phyloP scores from a whole-genome alignment of 2,888 invertebrate species.

The Dichetophora obliterata region DNA sequence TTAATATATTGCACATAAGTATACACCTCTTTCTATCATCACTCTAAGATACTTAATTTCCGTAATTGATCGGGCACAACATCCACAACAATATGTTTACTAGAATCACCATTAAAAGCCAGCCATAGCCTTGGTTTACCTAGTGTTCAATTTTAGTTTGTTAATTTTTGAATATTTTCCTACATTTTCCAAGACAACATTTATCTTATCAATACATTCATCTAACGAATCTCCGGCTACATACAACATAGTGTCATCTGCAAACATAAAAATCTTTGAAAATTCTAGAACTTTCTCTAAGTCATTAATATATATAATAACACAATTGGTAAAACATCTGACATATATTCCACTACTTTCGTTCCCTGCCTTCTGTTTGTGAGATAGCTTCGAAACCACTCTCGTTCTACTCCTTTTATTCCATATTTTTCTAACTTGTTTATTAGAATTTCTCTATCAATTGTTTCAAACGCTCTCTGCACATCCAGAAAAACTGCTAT shows the following conservation, averaged over 20 bases:
- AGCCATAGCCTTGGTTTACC: background rate
- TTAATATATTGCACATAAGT: background rate
- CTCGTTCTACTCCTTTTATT: too few species aligned
- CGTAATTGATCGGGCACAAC: background rate
- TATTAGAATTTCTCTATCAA: background rate
- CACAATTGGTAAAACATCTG: background rate
- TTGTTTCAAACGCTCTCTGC: background rate
- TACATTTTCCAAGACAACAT: too few species aligned
- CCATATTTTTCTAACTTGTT: too few species aligned
- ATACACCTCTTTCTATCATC: constrained; percentile 9
- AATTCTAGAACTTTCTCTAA: too few species aligned
- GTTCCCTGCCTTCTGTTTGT: constrained; percentile 9
- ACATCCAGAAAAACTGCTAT: background rate
- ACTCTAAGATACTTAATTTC: background rate
- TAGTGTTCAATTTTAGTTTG: constrained; percentile 18
- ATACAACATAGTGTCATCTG: too few species aligned
- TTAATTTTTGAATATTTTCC: constrained; percentile 16
- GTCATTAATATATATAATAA: background rate
- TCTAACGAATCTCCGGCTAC: too few species aligned
- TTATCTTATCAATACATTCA: too few species aligned
- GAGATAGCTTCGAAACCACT: constrained; percentile 13
- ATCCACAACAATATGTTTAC: background rate
- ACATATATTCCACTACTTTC: background rate
- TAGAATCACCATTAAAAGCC: background rate
- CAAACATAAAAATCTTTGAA: too few species aligned